Conservation (phyloP, 2,888 invertebrate species). For the Hedychridium roseum region DNA sequence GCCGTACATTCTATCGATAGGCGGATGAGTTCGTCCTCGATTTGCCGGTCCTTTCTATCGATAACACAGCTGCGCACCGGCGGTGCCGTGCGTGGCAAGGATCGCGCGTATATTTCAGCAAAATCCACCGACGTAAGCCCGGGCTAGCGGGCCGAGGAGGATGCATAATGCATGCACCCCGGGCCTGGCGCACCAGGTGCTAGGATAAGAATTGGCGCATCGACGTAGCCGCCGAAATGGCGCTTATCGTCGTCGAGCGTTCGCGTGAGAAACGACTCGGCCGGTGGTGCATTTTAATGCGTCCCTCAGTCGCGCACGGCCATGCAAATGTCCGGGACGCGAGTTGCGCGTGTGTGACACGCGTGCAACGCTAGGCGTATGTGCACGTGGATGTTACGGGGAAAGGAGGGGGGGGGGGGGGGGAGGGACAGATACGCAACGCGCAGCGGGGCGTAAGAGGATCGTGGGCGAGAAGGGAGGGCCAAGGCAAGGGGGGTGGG, state of each 20-base stretch:
- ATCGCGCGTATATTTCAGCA: neutral
- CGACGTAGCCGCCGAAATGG: slow-evolving; percentile 41
- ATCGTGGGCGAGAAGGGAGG: slow-evolving; percentile 7
- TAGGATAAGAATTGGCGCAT: slow-evolving; percentile 44
- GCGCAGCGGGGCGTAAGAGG: slow-evolving; percentile 11
- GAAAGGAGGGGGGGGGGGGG: too few relatives aligned
- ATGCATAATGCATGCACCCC: slow-evolving; percentile 35
- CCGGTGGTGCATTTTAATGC: slow-evolving; percentile 34
- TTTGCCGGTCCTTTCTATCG: too few relatives aligned
- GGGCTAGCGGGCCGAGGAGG: too few relatives aligned
- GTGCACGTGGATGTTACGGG: too few relatives aligned
- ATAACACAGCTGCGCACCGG: too few relatives aligned
- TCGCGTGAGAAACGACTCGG: slow-evolving; percentile 28
- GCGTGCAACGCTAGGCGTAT: slow-evolving; percentile 11
- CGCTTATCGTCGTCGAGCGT: slow-evolving; percentile 26
- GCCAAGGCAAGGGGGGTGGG: slow-evolving; percentile 11
- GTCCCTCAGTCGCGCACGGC: slow-evolving; percentile 27
- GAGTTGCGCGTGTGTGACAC: slow-evolving; percentile 4
- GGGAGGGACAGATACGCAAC: neutral
- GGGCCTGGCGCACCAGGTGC: slow-evolving; percentile 39
- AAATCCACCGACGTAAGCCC: too few relatives aligned
- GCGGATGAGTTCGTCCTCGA: too few relatives aligned
- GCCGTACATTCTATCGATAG: too few relatives aligned
- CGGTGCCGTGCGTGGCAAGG: too few relatives aligned
- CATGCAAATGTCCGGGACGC: slow-evolving; percentile 14